Conservation (phyloP, 37 sponge, comb jelly and placozoan species). For the Cliona cf. orientalis region DNA sequence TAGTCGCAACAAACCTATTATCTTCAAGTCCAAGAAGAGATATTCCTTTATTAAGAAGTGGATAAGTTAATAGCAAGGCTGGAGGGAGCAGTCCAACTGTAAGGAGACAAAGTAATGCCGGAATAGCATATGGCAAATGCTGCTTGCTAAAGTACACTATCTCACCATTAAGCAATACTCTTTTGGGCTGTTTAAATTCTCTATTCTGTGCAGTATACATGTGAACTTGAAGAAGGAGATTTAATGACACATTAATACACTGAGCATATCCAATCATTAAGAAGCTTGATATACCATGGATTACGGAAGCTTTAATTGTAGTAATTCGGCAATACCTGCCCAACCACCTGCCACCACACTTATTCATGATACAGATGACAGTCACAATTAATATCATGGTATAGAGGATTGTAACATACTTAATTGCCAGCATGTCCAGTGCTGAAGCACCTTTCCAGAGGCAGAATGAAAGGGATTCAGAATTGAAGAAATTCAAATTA, state of each 20-base stretch:
- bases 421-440: slow-evolving; percentile 40
- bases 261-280: slow-evolving; percentile 40
- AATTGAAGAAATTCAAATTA: slow-evolving; percentile 46
- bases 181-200: not conserved
- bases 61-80: slow-evolving; percentile 25
- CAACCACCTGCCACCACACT: slow-evolving; percentile 15
- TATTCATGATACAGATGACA: slow-evolving; percentile 16
- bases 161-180: slow-evolving; percentile 27
- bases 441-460: slow-evolving; percentile 42
- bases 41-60: slow-evolving; percentile 16
- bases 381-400: not conserved
- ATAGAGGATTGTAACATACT: slow-evolving; percentile 30
- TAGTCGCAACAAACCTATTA: not conserved
- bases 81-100: slow-evolving; percentile 26
- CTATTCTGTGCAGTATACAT: not conserved
- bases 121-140: slow-evolving; percentile 59
- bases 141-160: slow-evolving; percentile 26
- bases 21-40: slow-evolving; percentile 23
- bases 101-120: slow-evolving; percentile 36
- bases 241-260: slow-evolving; percentile 12
- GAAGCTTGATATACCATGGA: slow-evolving; percentile 44
- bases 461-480: slow-evolving; percentile 50
- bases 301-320: not conserved
- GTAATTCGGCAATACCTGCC: not conserved
- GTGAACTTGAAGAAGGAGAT: not conserved